Evolutionary conservation across 2,888 invertebrate species (phyloP).

Genomic region (Drosophila bunnanda): DNA sequence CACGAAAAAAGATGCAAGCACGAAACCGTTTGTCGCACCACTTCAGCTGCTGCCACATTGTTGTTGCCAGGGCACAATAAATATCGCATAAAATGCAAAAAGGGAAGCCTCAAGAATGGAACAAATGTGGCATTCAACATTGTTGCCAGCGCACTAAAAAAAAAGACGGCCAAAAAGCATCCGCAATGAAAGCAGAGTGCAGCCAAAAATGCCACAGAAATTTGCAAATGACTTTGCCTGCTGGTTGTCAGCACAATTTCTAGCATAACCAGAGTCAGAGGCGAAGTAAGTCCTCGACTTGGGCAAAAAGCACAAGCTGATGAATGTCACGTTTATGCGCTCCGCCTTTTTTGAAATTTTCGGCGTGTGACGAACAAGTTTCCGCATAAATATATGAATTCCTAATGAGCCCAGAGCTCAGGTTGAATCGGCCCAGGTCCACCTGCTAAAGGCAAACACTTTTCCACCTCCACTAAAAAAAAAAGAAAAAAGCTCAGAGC

Average conservation of each 20-base stretch:
- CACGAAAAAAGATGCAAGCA: slow-evolving; percentile 28
- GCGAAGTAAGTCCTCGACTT: slow-evolving; percentile 38
- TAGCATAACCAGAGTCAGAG: slow-evolving; percentile 42
- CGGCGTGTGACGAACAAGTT: slow-evolving; percentile 53
- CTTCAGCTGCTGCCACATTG: slow-evolving; percentile 35
- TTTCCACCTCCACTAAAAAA: slow-evolving; percentile 7
- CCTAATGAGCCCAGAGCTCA: slow-evolving; percentile 49
- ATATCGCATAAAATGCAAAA: slow-evolving; percentile 61
- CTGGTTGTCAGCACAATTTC: slow-evolving; percentile 45
- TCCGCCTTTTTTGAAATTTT: slow-evolving; percentile 40
- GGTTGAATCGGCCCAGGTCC: not conserved
- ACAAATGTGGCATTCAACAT: slow-evolving; percentile 52
- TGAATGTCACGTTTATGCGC: slow-evolving; percentile 60
- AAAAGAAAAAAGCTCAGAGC: not conserved
- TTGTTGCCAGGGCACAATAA: slow-evolving; percentile 56
- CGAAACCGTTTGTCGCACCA: slow-evolving; percentile 40
- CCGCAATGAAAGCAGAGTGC: slow-evolving; percentile 25
- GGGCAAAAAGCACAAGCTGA: slow-evolving; percentile 42
- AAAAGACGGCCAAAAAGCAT: slow-evolving; percentile 8
- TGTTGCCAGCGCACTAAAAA: slow-evolving; percentile 42
- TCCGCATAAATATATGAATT: slow-evolving; percentile 73
- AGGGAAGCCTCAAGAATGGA: slow-evolving; percentile 51
- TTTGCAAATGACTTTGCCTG: slow-evolving; percentile 55
- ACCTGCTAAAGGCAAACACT: slow-evolving; percentile 10
- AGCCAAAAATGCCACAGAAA: slow-evolving; percentile 51